These are phyloP conservation scores for Zeugodacus cucurbitae DNA, from an alignment of 1,140 invertebrate species.

Conservation along the genomic window DNA sequence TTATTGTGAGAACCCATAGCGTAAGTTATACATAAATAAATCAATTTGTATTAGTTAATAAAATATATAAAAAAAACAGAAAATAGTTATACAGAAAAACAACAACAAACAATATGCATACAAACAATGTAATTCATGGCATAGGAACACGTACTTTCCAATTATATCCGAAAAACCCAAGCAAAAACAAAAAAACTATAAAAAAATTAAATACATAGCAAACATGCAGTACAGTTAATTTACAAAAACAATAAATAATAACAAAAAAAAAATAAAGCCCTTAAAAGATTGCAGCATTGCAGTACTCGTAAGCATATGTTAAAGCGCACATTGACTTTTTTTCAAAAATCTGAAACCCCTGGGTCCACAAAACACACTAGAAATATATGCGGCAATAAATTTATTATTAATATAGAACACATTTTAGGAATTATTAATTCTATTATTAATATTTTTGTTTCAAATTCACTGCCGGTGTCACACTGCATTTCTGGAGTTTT, in stretches of 20 bases:
- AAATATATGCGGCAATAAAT: too few species aligned
- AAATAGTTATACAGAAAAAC: neutral
- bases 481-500: too few species aligned
- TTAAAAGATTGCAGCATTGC: neutral
- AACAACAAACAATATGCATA: neutral
- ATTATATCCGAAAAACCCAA: neutral
- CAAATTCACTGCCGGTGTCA: too few species aligned
- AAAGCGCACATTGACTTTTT: constrained; percentile 17
- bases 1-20: constrained; percentile 7
- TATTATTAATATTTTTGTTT: too few species aligned
- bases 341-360: neutral
- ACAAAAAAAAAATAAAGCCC: neutral
- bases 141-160: neutral
- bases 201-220: neutral
- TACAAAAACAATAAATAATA: neutral
- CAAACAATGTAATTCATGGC: neutral
- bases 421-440: too few species aligned
- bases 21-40: neutral
- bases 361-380: neutral
- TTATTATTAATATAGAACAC: too few species aligned
- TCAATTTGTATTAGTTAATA: constrained; percentile 20
- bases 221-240: neutral
- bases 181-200: neutral
- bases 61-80: neutral
- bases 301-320: neutral